Percentiles rank a stretch among this genome's conserved stretches.
phyloP scores from a whole-genome alignment of 2,888 invertebrate species.

The Apodemia hepburni region DNA sequence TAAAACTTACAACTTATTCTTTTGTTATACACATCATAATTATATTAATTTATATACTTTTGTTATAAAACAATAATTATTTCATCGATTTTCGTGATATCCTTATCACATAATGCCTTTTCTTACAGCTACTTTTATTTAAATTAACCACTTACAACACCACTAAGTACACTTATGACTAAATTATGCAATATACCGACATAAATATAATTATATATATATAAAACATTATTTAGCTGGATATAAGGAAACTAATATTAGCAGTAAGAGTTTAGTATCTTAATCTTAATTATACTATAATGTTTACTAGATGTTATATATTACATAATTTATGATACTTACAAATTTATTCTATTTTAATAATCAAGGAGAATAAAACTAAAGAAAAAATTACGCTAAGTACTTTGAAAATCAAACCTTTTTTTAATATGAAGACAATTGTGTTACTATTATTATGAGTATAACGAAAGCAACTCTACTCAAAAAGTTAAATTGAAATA shows the following conservation, averaged over 20 bases:
- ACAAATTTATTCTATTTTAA: too few species aligned
- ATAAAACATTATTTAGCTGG: conserved; percentile 22
- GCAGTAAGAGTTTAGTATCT: not conserved
- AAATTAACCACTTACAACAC: conserved; percentile 38
- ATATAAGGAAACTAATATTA: conserved; percentile 23
- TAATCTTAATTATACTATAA: conserved; percentile 23
- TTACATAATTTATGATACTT: too few species aligned
- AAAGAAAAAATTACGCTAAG: too few species aligned
- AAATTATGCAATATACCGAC: conserved; percentile 70
- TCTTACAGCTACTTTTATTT: conserved; percentile 41
- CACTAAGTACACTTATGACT: conserved; percentile 55
- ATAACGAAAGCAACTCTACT: not conserved
- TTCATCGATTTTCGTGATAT: conserved; percentile 44
- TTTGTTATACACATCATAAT: conserved; percentile 36
- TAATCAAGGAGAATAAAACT: too few species aligned
- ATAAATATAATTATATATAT: conserved; percentile 46
- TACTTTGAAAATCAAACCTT: too few species aligned
- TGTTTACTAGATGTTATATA: not conserved
- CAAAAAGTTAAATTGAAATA: not conserved
- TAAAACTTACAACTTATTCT: conserved; percentile 41
- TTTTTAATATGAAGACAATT: too few species aligned
- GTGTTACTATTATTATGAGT: not conserved
- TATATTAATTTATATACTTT: conserved; percentile 2
- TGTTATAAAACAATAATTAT: conserved; percentile 46
- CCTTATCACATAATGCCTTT: conserved; percentile 61